Conservation (phyloP, 2,797 vertebrate species). For the Tapera naevia region DNA sequence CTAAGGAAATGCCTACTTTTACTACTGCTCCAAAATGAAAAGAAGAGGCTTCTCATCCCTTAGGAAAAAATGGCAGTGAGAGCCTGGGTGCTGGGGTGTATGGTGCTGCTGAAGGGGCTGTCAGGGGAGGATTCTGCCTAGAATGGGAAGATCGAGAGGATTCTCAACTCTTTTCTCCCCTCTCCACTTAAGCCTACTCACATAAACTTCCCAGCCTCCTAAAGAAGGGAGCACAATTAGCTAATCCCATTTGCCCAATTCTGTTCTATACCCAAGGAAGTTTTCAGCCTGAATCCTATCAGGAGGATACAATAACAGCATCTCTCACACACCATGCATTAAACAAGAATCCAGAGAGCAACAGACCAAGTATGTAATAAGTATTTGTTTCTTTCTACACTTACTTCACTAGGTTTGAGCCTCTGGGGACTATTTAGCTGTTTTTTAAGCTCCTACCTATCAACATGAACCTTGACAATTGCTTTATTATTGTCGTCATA, state of each 20-base stretch:
- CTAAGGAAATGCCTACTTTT: neutral
- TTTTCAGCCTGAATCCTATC: neutral
- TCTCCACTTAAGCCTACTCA: neutral
- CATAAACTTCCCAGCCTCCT: neutral
- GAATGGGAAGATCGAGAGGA: fast-evolving
- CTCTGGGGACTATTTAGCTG: neutral
- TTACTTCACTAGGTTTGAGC: neutral
- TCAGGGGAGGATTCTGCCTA: neutral
- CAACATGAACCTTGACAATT: neutral
- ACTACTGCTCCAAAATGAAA: neutral
- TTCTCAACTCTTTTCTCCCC: neutral
- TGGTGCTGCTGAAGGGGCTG: fast-evolving
- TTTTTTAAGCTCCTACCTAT: neutral
- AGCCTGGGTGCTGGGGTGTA: fast-evolving
- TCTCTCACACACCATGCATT: neutral
- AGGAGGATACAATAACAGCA: neutral
- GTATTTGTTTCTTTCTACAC: neutral
- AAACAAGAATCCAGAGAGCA: neutral
- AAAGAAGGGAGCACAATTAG: neutral
- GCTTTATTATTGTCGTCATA: neutral
- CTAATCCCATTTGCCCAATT: neutral
- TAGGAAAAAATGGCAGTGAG: neutral
- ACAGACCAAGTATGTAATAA: neutral
- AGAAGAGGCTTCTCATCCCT: neutral
- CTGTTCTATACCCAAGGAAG: neutral